These are phyloP conservation scores for Bombus vancouverensis DNA, from an alignment of 1,140 invertebrate species.

Conservation along the genomic window DNA sequence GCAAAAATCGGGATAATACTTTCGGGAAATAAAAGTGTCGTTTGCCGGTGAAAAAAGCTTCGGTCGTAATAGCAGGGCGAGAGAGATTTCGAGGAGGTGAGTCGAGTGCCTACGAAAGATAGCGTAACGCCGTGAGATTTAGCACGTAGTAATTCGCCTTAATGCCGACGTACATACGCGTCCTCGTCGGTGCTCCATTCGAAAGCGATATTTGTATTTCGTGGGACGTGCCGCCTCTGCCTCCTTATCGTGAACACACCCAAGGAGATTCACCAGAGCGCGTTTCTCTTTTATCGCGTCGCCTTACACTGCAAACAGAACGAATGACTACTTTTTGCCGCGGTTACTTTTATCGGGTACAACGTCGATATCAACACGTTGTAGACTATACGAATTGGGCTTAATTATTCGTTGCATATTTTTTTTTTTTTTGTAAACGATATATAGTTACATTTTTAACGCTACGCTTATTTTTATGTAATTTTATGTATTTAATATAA, in stretches of 20 bases:
- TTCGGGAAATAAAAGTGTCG: constrained; percentile 63
- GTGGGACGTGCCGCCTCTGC: constrained; percentile 3
- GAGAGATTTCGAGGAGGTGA: constrained; percentile 44
- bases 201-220: constrained; percentile 49
- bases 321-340: not conserved
- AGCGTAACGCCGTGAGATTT: constrained; percentile 57
- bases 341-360: not conserved
- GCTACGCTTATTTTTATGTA: not conserved
- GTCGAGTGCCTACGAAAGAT: constrained; percentile 50
- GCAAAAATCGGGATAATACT: constrained; percentile 56
- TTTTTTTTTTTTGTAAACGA: not conserved
- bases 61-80: constrained; percentile 33
- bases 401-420: not conserved
- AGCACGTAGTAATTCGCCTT: constrained; percentile 63
- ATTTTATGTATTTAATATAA: not conserved
- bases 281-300: constrained; percentile 33
- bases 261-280: constrained; percentile 18
- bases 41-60: constrained; percentile 32
- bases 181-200: constrained; percentile 31
- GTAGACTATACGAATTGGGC: not conserved
- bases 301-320: constrained; percentile 7
- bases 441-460: not conserved
- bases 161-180: constrained; percentile 46
- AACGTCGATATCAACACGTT: not conserved
- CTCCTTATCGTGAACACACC: constrained; percentile 37